phyloP scores from a whole-genome alignment of 2,797 vertebrate species.

The Enteromius argenteus region DNA sequence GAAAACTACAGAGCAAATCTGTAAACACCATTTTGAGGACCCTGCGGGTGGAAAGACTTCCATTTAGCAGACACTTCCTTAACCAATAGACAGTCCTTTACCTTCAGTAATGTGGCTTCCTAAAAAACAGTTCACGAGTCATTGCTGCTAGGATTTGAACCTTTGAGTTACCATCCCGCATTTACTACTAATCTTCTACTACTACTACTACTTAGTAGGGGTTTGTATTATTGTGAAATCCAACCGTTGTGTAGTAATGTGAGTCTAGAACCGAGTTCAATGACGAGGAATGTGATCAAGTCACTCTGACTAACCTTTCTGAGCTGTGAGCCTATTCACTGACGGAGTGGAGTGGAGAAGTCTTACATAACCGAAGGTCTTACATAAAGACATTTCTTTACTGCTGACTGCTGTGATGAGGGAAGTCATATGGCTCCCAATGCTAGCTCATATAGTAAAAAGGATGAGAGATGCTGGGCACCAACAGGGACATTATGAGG shows the following conservation, averaged over 20 bases:
- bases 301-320: constrained; percentile 48
- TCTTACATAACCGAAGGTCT: constrained; percentile 58
- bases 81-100: not conserved
- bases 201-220: not conserved
- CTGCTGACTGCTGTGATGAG: constrained; percentile 20
- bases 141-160: not conserved
- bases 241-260: not conserved
- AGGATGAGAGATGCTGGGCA: constrained; percentile 8
- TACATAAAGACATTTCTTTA: constrained; percentile 49
- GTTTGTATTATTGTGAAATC: not conserved
- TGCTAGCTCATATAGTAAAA: constrained; percentile 9
- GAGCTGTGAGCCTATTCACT: constrained; percentile 21
- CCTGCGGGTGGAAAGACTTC: not conserved
- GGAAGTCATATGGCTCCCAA: constrained; percentile 25
- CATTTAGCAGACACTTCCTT: constrained; percentile 3
- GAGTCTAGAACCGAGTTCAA: constrained; percentile 20
- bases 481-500: not conserved
- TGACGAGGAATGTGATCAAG: constrained; percentile 46
- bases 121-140: not conserved
- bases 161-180: not conserved
- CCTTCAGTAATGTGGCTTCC: not conserved
- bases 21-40: constrained; percentile 7
- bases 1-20: constrained; percentile 4
- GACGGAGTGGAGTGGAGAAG: constrained; percentile 23
- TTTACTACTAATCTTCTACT: not conserved